Percentiles rank a stretch among this genome's conserved stretches.
Conservation (phyloP, 2,797 vertebrate genomes). For the Argyrosomus regius region DNA sequence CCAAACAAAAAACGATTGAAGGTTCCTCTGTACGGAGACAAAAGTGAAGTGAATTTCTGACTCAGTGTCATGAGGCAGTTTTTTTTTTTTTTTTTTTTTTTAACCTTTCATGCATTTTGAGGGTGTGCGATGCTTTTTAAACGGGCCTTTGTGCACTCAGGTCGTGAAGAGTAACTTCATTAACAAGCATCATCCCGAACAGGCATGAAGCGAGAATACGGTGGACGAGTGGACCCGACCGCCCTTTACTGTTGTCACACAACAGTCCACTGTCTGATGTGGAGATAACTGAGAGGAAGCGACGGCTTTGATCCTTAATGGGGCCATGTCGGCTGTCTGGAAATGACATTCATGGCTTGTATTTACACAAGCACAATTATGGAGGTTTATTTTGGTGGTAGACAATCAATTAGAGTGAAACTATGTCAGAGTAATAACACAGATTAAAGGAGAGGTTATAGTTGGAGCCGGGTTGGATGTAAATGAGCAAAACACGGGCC, state of each 20-base stretch:
- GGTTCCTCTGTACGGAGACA: neutral
- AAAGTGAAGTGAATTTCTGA: slow-evolving; percentile 26
- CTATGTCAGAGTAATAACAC: slow-evolving; percentile 61
- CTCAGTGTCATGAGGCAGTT: slow-evolving; percentile 16
- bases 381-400: slow-evolving; percentile 70
- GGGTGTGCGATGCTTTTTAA: slow-evolving; percentile 16
- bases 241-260: slow-evolving; percentile 67
- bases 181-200: neutral
- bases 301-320: slow-evolving; percentile 81
- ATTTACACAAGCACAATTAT: slow-evolving; percentile 80
- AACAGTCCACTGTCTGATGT: slow-evolving; percentile 72
- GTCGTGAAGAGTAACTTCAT: slow-evolving; percentile 1
- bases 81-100: slow-evolving; percentile 15
- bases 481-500: slow-evolving; percentile 52
- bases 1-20: slow-evolving; percentile 9
- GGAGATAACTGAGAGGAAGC: slow-evolving; percentile 77
- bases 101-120: slow-evolving; percentile 10
- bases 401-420: slow-evolving; percentile 81
- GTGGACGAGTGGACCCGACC: slow-evolving; percentile 41
- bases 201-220: slow-evolving; percentile 18
- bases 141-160: slow-evolving; percentile 1
- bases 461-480: slow-evolving; percentile 50
- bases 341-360: slow-evolving; percentile 76
- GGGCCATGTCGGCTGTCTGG: slow-evolving; percentile 69
- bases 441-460: slow-evolving; percentile 70